These are phyloP conservation scores for Amphipoea oculea DNA, from an alignment of 2,888 invertebrate species.

Conservation along the genomic window DNA sequence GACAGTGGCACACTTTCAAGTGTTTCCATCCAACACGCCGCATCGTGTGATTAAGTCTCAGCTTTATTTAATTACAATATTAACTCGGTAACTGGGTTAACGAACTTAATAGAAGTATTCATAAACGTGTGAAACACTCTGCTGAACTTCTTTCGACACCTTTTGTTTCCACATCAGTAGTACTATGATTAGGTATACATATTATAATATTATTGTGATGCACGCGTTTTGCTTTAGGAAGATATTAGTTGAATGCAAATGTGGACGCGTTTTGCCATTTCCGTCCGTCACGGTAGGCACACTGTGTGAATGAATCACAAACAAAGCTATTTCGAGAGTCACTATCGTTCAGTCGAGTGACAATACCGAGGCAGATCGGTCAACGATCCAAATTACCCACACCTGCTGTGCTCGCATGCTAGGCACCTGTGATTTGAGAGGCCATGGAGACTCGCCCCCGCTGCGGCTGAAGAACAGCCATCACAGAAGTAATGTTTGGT, in stretches of 20 bases:
- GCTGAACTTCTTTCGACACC: conserved; percentile 79
- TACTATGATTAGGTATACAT: conserved; percentile 63
- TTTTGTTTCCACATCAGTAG: conserved; percentile 75
- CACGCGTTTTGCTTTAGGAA: conserved; percentile 67
- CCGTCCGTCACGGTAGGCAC: conserved; percentile 87
- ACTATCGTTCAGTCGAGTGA: conserved; percentile 79
- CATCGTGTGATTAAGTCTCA: conserved; percentile 75
- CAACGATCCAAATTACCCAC: conserved; percentile 81
- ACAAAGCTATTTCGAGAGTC: conserved; percentile 85
- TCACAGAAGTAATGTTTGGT: conserved; percentile 82
- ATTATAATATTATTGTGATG: conserved; percentile 67
- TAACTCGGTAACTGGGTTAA: conserved; percentile 88
- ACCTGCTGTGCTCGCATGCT: conserved; percentile 77
- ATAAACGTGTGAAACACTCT: conserved; percentile 82
- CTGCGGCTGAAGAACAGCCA: conserved; percentile 63
- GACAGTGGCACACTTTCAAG: conserved; percentile 83
- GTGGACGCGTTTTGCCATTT: conserved; percentile 83
- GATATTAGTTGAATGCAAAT: conserved; percentile 77
- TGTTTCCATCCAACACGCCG: conserved; percentile 68
- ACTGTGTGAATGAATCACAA: conserved; percentile 85
- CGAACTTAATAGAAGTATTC: conserved; percentile 84
- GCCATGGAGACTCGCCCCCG: conserved; percentile 76
- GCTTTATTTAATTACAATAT: conserved; percentile 84
- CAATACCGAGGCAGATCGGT: conserved; percentile 82
- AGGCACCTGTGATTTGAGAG: conserved; percentile 65